Conservation (phyloP, 1,140 invertebrate genomes). For the Drosophila rhopaloa region DNA sequence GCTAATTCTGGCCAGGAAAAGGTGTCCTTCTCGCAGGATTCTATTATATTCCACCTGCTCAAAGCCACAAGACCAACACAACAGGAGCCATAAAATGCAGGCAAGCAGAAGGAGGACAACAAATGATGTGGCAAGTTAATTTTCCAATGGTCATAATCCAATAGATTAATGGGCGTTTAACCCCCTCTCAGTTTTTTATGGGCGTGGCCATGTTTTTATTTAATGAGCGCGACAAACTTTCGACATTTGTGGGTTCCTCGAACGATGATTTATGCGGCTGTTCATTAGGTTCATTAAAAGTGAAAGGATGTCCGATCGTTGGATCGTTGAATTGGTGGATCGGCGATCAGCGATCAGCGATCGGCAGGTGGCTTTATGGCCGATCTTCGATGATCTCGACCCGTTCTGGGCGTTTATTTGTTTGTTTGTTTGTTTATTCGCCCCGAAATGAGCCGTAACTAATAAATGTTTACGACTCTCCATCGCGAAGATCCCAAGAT, state of each 20-base stretch:
- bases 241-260: slow-evolving; percentile 60
- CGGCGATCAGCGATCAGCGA: slow-evolving; percentile 2
- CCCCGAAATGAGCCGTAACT: slow-evolving; percentile 71
- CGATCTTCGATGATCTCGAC: slow-evolving; percentile 5
- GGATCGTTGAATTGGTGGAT: slow-evolving; percentile 1
- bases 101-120: slow-evolving; percentile 11
- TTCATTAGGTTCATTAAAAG: slow-evolving; percentile 80
- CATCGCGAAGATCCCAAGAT: not conserved
- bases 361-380: slow-evolving; percentile 36
- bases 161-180: slow-evolving; percentile 63
- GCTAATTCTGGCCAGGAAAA: not conserved
- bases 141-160: slow-evolving; percentile 58
- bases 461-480: slow-evolving; percentile 75
- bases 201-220: slow-evolving; percentile 53
- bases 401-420: slow-evolving; percentile 36
- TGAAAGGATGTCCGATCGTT: slow-evolving; percentile 68
- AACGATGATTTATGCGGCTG: slow-evolving; percentile 73
- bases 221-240: slow-evolving; percentile 75
- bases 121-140: slow-evolving; percentile 79
- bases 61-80: slow-evolving; percentile 10
- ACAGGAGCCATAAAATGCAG: slow-evolving; percentile 34
- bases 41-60: slow-evolving; percentile 18
- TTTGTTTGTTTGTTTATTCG: slow-evolving; percentile 66
- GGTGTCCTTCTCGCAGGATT: not conserved
- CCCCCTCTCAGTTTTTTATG: slow-evolving; percentile 13